phyloP scores from a whole-genome alignment of 2,797 vertebrate genomes.

The Anguilla megastoma region DNA sequence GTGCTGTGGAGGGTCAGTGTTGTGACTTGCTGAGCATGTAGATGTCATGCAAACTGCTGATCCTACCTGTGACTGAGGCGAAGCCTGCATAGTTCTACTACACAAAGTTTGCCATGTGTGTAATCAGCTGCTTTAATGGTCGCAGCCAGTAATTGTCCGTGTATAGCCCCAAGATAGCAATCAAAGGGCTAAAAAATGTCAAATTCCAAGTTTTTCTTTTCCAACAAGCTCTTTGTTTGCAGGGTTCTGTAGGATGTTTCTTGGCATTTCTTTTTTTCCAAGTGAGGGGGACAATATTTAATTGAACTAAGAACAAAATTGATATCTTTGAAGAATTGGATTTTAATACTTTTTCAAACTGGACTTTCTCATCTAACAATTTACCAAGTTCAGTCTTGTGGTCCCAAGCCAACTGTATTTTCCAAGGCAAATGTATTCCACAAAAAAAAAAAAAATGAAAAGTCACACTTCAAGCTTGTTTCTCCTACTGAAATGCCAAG shows the following conservation, averaged over 20 bases:
- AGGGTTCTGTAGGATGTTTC: slow-evolving; percentile 57
- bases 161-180: slow-evolving; percentile 83
- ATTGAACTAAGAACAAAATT: slow-evolving; percentile 76
- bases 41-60: slow-evolving; percentile 29
- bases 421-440: background rate
- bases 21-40: too few species aligned
- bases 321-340: slow-evolving; percentile 76
- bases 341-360: background rate
- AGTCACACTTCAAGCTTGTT: background rate
- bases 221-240: slow-evolving; percentile 51
- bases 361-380: slow-evolving; percentile 65
- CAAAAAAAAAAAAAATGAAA: background rate
- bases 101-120: slow-evolving; percentile 67
- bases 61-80: slow-evolving; percentile 16
- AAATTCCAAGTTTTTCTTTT: slow-evolving; percentile 64
- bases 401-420: slow-evolving; percentile 66
- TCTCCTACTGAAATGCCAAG: background rate
- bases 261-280: slow-evolving; percentile 65
- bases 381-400: slow-evolving; percentile 65
- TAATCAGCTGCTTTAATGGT: slow-evolving; percentile 82
- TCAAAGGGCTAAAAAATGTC: slow-evolving; percentile 80
- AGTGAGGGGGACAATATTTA: slow-evolving; percentile 62
- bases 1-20: too few species aligned
- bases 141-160: slow-evolving; percentile 82
- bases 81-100: slow-evolving; percentile 47